These are phyloP conservation scores for Mionectes macconnelli DNA, from an alignment of 2,113 vertebrate species.

Conservation along the genomic window DNA sequence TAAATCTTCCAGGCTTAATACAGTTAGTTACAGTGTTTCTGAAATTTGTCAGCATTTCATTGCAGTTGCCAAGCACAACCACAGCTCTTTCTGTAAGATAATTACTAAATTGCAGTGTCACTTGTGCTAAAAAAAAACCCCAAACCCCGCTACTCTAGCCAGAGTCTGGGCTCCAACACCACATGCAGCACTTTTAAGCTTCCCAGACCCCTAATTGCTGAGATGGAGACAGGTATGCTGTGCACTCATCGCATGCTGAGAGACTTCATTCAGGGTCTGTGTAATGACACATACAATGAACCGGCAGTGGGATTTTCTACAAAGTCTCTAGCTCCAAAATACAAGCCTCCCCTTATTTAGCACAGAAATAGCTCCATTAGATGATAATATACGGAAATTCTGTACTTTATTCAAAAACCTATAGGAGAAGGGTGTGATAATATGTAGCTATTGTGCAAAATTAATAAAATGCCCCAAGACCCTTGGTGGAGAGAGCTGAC, in stretches of 20 bases:
- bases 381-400: background rate
- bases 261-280: background rate
- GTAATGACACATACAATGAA: background rate
- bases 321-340: background rate
- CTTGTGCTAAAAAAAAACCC: background rate
- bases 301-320: fast-evolving
- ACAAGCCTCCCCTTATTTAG: background rate
- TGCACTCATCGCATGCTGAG: background rate
- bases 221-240: background rate
- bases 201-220: background rate
- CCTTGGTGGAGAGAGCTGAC: background rate
- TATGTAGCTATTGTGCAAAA: background rate
- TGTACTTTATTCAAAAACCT: background rate
- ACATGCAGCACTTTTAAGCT: background rate
- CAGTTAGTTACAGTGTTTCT: background rate
- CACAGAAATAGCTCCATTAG: background rate
- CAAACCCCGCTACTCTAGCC: fast-evolving
- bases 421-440: background rate
- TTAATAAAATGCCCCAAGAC: background rate
- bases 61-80: background rate
- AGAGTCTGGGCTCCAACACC: background rate
- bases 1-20: background rate
- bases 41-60: background rate
- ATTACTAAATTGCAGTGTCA: background rate
- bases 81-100: background rate